A percentile compares a stretch with the other conserved stretches of the same genome.
Conservation (phyloP, 2,113 vertebrate species). For the Oenanthe melanoleuca region DNA sequence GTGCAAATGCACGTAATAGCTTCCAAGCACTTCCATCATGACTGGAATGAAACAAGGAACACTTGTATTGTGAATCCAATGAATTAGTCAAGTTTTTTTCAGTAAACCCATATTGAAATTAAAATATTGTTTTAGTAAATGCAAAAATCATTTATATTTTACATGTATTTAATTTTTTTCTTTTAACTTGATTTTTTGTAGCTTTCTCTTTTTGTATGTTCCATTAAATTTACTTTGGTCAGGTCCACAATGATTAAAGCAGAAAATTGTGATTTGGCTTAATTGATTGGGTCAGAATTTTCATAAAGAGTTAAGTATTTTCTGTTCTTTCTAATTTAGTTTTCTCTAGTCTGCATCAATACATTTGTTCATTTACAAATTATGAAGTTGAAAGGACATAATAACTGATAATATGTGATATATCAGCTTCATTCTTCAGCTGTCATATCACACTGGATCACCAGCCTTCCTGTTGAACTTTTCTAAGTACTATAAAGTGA, state of each 20-base stretch:
- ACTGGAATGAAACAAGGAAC: slow-evolving; percentile 10
- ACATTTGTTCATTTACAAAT: background rate
- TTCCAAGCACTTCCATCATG: background rate
- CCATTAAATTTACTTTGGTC: background rate
- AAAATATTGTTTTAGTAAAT: slow-evolving; percentile 20
- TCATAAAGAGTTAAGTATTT: background rate
- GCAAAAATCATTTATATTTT: background rate
- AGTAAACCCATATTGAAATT: background rate
- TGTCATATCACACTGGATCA: background rate
- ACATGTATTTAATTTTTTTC: background rate
- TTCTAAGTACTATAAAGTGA: background rate
- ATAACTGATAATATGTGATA: background rate
- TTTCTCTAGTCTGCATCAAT: background rate
- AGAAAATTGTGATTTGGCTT: background rate
- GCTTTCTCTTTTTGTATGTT: background rate
- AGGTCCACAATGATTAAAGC: background rate
- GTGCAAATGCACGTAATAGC: background rate
- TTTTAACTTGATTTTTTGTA: background rate
- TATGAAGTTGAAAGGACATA: background rate
- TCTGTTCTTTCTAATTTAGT: background rate
- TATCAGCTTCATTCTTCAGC: background rate
- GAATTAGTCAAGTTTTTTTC: background rate
- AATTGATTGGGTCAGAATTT: background rate
- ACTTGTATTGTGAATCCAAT: background rate
- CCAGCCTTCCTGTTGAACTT: background rate